A percentile compares a stretch with the other conserved stretches of the same genome.
Conservation (phyloP, 2,113 vertebrate species). For the Salvator merianae region DNA sequence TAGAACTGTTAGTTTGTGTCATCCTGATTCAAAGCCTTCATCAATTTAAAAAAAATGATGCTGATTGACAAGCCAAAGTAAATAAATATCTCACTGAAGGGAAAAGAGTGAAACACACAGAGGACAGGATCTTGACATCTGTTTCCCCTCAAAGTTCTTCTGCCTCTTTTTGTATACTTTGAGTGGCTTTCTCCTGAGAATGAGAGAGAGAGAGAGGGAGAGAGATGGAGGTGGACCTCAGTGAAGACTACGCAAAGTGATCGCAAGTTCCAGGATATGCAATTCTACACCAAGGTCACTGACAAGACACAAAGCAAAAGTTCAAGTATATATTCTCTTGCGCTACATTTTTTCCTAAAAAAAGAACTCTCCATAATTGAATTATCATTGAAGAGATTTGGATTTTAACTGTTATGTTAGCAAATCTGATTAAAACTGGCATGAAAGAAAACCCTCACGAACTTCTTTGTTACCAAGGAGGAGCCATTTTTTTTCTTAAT, state of each 20-base stretch:
- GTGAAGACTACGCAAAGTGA: background rate
- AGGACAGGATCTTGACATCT: background rate
- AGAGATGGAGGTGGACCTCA: background rate
- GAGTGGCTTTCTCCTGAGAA: background rate
- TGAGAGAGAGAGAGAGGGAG: background rate
- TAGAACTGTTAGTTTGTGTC: background rate
- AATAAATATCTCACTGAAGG: background rate
- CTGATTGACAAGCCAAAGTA: background rate
- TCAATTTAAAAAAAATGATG: background rate
- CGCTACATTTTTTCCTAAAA: conserved; percentile 47
- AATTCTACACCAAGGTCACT: conserved; percentile 5
- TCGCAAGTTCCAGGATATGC: background rate
- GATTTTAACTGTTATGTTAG: conserved; percentile 19
- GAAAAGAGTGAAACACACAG: background rate
- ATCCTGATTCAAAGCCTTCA: background rate
- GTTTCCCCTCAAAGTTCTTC: background rate
- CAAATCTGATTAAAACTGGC: conserved; percentile 4
- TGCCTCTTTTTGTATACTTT: background rate
- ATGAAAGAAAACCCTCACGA: conserved; percentile 19
- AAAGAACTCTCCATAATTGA: conserved; percentile 44
- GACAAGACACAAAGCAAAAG: conserved; percentile 18
- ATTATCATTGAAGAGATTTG: conserved; percentile 53
- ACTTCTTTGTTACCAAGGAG: background rate
- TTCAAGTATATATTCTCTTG: conserved; percentile 29
- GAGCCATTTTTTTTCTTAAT: conserved; percentile 11